phyloP scores from a whole-genome alignment of 2,113 vertebrate genomes.

The Motacilla tschutschensis region DNA sequence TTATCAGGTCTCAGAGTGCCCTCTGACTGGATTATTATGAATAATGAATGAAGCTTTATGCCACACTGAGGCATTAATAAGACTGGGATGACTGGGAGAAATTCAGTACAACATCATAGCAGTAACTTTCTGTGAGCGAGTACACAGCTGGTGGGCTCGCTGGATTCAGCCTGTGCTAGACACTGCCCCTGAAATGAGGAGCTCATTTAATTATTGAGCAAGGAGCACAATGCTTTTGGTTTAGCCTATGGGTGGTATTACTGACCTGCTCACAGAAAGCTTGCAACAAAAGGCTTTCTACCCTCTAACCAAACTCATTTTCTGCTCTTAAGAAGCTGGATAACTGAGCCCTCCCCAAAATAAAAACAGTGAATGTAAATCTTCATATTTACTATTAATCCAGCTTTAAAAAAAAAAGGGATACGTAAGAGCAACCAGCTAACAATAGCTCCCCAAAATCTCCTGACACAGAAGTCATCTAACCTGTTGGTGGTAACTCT shows the following conservation, averaged over 20 bases:
- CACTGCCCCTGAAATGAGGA: background rate
- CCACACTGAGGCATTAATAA: conserved; percentile 90
- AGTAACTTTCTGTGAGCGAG: conserved; percentile 62
- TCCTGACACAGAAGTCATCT: background rate
- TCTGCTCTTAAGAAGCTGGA: background rate
- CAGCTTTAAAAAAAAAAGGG: background rate
- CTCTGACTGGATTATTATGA: conserved; percentile 92
- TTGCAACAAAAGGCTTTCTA: conserved; percentile 1
- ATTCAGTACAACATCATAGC: conserved; percentile 67
- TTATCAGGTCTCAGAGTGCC: conserved; percentile 91
- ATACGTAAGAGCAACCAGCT: background rate
- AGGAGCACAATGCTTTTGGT: background rate
- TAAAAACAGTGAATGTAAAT: background rate
- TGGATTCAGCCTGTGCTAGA: background rate
- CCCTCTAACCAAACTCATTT: conserved; percentile 4
- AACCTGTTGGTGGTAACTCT: background rate
- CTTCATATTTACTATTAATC: background rate
- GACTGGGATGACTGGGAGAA: conserved; percentile 83
- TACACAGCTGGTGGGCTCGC: conserved; percentile 65
- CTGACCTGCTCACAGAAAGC: background rate
- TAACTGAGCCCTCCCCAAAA: background rate
- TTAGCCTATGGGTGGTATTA: conserved; percentile 43
- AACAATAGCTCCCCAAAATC: background rate
- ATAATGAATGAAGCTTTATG: conserved; percentile 96
- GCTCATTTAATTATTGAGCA: conserved; percentile 54